Base-by-base conservation (phyloP, 2,113 vertebrate species). In the Lasiurus borealis region DNA sequence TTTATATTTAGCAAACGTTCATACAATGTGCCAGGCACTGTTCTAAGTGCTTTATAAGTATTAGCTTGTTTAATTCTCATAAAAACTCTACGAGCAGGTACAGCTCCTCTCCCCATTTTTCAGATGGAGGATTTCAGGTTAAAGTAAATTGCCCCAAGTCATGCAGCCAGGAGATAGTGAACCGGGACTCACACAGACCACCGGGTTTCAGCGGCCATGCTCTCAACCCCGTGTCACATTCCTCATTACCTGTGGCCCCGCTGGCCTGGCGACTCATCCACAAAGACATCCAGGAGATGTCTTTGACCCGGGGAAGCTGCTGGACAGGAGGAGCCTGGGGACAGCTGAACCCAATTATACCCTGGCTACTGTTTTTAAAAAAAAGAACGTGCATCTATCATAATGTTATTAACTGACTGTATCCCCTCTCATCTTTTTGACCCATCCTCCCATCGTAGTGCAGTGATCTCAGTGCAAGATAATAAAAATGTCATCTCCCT, bases 1-100 rank as follows among this genome's bases (percentile, higher is more conserved):
- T 82, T 96, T 50, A 93, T 85, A 77, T 48, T 82, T 78, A 92
- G 34, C 92, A 80, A 95, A 93, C 54, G 69, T 69, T 69, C 92
- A 69, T 91, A 57, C 16, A 50, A 34, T 66, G 72, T 85, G 27
- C 64, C 89, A 92, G 81, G 44, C 31, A 68, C 75, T 46, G 9
- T 21, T 93, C 57, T 83, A 91, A 91, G 80, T 69, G 66, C 81
- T 88, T 90, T 75, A 82, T 27, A 95, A 90, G 75, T 57, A 52
- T 71, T 85, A 64, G 50, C 44, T 69, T 88, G 40, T 72, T 91
- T 48, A 88, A 88, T 69, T 29, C 54, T 85, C 31, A 73, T 31
- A 48, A 92, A 52, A 48, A 62, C 34, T 72, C 44, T 52, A 10
- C 2, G 46, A 88, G 85, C 27, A 84, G 46, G 82, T 69, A 57